A percentile compares a stretch with the other conserved stretches of the same genome.
Conservation (phyloP, 2,888 invertebrate genomes). For the Leucoma salicis region DNA sequence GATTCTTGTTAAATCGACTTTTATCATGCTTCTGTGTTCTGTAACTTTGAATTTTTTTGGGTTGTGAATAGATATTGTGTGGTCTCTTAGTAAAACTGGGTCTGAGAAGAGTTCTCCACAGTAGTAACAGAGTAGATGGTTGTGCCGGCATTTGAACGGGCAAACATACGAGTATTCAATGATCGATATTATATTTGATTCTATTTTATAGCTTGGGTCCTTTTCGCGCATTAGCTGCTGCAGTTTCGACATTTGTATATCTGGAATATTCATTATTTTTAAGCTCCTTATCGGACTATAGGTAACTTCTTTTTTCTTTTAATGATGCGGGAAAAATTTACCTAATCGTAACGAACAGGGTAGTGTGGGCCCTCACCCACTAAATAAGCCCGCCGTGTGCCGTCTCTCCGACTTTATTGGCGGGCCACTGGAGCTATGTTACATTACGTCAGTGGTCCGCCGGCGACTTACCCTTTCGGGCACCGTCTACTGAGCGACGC, state of each 20-base stretch:
- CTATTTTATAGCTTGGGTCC: conserved; percentile 64
- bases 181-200: conserved; percentile 64
- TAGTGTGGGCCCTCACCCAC: too few relatives aligned
- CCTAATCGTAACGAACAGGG: too few relatives aligned
- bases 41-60: conserved; percentile 66
- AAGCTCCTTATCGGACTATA: too few relatives aligned
- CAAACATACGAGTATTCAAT: conserved; percentile 65
- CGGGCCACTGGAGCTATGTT: too few relatives aligned
- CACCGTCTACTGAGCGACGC: too few relatives aligned
- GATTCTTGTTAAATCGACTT: conserved; percentile 62
- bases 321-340: too few relatives aligned
- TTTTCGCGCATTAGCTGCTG: conserved; percentile 64
- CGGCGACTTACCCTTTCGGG: too few relatives aligned
- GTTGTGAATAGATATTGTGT: conserved; percentile 43
- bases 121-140: conserved; percentile 67
- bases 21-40: conserved; percentile 69
- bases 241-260: conserved; percentile 57
- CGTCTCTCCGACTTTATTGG: too few relatives aligned
- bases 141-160: conserved; percentile 71
- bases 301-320: too few relatives aligned
- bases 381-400: too few relatives aligned
- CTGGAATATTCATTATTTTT: too few relatives aligned
- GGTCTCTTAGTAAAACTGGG: conserved; percentile 45
- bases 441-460: too few relatives aligned
- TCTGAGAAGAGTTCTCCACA: conserved; percentile 57